phyloP scores from a whole-genome alignment of 1,140 invertebrate species.

The Tetranychus cinnabarinus region DNA sequence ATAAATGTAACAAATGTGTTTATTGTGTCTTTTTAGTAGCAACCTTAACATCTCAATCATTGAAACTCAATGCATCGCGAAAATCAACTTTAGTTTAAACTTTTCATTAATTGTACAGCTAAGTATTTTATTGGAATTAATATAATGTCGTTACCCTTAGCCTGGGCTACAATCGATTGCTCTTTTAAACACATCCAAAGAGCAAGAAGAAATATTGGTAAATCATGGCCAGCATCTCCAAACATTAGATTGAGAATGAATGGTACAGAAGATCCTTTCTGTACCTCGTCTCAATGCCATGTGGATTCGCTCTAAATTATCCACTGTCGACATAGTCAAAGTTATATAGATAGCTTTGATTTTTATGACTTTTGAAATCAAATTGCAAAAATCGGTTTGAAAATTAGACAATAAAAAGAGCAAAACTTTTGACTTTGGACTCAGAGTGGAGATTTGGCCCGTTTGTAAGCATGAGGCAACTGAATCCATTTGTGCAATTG shows the following conservation, averaged over 20 bases:
- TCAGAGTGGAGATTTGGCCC: no score
- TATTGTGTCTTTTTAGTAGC: no score
- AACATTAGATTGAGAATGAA: constrained; percentile 35
- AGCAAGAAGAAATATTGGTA: constrained; percentile 47
- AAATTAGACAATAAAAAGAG: no score
- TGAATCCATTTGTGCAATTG: no score
- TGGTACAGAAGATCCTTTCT: constrained; percentile 21
- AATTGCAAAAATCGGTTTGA: constrained; percentile 26
- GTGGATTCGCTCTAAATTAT: constrained; percentile 69
- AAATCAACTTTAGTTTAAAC: no score
- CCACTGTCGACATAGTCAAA: constrained; percentile 66
- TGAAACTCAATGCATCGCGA: no score
- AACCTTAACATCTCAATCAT: no score
- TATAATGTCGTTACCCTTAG: constrained; percentile 33
- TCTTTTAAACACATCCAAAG: constrained; percentile 52
- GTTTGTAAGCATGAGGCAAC: no score
- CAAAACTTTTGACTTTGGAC: no score
- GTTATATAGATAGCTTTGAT: constrained; percentile 80
- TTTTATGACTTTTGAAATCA: constrained; percentile 80
- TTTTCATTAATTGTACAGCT: no score
- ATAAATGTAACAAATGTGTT: no score
- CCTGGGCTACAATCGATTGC: constrained; percentile 39
- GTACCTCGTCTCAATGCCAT: constrained; percentile 67
- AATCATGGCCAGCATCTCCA: constrained; percentile 67
- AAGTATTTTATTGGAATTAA: no score